Percentiles rank a stretch among this genome's conserved stretches.
Conservation (phyloP, 2,113 vertebrate genomes). For the Lethenteron reissneri region DNA sequence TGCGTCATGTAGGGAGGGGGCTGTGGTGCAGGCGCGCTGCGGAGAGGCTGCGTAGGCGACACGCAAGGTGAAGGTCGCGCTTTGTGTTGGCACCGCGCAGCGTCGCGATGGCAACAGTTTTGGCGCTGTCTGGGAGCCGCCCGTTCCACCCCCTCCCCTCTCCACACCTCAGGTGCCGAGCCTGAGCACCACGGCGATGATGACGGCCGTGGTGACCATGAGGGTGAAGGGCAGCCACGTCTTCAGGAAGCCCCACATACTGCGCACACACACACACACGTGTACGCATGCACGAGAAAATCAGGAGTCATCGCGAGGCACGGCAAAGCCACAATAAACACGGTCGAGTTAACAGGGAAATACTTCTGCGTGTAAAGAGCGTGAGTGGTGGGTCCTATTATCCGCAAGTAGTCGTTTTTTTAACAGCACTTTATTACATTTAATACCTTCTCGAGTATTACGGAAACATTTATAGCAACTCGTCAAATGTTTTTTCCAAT, state of each 20-base stretch:
- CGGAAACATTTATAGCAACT: too few species aligned
- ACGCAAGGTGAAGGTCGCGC: too few species aligned
- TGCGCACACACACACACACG: constrained; percentile 16
- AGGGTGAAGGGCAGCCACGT: constrained; percentile 87
- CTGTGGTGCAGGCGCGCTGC: too few species aligned
- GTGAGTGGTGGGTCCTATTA: not conserved
- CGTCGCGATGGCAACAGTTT: too few species aligned
- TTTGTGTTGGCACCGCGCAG: too few species aligned
- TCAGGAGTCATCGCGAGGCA: constrained; percentile 1
- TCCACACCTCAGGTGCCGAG: not conserved
- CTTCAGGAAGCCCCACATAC: constrained; percentile 61
- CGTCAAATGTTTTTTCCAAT: too few species aligned
- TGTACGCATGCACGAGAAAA: not conserved
- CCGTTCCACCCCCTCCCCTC: too few species aligned
- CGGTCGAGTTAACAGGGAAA: not conserved
- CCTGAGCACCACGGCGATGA: constrained; percentile 28
- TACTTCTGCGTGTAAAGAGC: not conserved
- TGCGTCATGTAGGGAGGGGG: too few species aligned
- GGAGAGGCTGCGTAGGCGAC: too few species aligned
- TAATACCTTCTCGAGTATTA: not conserved
- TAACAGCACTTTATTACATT: not conserved
- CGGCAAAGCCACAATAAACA: not conserved
- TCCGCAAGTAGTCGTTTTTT: too few species aligned
- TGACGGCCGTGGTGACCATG: constrained; percentile 39
- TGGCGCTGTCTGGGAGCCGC: too few species aligned